Conservation (phyloP, 2,797 vertebrate genomes). For the Oryzias sinensis region DNA sequence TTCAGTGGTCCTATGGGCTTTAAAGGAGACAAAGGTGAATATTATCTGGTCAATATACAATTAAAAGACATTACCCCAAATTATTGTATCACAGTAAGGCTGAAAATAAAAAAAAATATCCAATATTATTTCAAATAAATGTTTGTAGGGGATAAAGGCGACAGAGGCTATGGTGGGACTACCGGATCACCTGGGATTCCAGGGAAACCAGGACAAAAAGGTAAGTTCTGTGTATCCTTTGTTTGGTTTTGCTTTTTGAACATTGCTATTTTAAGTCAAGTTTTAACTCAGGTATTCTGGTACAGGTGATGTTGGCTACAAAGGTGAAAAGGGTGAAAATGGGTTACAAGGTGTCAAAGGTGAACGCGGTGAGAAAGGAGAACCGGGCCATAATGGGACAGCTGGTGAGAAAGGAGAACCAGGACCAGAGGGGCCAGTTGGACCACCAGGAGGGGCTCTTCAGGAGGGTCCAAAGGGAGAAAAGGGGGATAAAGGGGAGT, state of each 20-base stretch:
- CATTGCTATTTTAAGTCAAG: too few species aligned
- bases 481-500: slow-evolving; percentile 85
- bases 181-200: slow-evolving; percentile 81
- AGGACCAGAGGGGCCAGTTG: slow-evolving; percentile 79
- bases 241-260: too few species aligned
- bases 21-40: slow-evolving; percentile 79
- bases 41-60: background rate
- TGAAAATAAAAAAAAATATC: background rate
- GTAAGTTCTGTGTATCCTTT: slow-evolving; percentile 52
- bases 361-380: slow-evolving; percentile 84
- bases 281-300: slow-evolving; percentile 29
- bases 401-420: slow-evolving; percentile 88
- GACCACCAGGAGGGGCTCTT: slow-evolving; percentile 77
- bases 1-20: slow-evolving; percentile 66
- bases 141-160: slow-evolving; percentile 86
- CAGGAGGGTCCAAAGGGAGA: slow-evolving; percentile 85
- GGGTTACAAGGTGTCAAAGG: slow-evolving; percentile 85
- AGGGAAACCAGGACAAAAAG: slow-evolving; percentile 90
- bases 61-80: background rate
- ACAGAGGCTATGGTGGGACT: slow-evolving; percentile 82
- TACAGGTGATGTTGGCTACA: slow-evolving; percentile 86
- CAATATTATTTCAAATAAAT: slow-evolving; percentile 1
- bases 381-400: slow-evolving; percentile 84
- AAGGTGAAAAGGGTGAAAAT: slow-evolving; percentile 85
- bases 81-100: too few species aligned